Evolutionary conservation across 2,888 invertebrate species (phyloP).

Genomic region (Stenodema calcarata): DNA sequence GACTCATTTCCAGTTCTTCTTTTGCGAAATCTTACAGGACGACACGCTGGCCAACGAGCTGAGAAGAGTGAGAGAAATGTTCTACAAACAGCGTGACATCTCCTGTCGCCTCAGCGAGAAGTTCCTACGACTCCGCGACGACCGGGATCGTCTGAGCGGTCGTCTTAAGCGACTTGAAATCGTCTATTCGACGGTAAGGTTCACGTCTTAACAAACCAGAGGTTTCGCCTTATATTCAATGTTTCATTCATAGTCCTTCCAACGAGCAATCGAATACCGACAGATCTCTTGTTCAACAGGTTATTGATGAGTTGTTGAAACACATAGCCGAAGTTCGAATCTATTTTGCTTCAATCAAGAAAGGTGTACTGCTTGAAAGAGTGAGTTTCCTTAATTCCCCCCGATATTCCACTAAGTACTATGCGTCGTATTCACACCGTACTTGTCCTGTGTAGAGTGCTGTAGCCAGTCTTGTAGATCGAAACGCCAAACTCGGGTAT

Average conservation of each 20-base stretch:
- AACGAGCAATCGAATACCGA: too few relatives aligned
- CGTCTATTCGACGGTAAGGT: conserved; percentile 33
- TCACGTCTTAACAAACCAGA: too few relatives aligned
- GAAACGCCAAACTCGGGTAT: conserved; percentile 40
- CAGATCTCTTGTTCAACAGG: background rate
- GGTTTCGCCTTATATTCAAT: too few relatives aligned
- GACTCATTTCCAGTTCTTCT: background rate
- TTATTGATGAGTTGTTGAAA: conserved; percentile 39
- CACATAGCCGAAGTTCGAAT: conserved; percentile 40
- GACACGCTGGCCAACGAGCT: conserved; percentile 28
- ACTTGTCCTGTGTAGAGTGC: background rate
- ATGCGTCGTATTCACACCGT: too few relatives aligned
- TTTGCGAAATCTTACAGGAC: background rate
- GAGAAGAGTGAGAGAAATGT: conserved; percentile 30
- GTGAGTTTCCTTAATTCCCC: background rate
- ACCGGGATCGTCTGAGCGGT: background rate
- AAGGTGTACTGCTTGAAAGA: conserved; percentile 27
- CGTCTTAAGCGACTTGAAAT: conserved; percentile 23
- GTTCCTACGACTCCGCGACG: conserved; percentile 24
- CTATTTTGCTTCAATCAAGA: conserved; percentile 31
- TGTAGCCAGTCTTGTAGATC: conserved; percentile 21
- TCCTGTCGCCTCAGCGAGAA: conserved; percentile 37
- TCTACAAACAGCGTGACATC: conserved; percentile 41
- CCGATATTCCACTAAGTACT: too few relatives aligned
- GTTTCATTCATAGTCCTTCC: too few relatives aligned